Percentiles rank a stretch among this genome's conserved stretches.
These are phyloP conservation scores for Zosterops pallidus DNA, from an alignment of 2,113 vertebrate genomes.

Conservation along the genomic window DNA sequence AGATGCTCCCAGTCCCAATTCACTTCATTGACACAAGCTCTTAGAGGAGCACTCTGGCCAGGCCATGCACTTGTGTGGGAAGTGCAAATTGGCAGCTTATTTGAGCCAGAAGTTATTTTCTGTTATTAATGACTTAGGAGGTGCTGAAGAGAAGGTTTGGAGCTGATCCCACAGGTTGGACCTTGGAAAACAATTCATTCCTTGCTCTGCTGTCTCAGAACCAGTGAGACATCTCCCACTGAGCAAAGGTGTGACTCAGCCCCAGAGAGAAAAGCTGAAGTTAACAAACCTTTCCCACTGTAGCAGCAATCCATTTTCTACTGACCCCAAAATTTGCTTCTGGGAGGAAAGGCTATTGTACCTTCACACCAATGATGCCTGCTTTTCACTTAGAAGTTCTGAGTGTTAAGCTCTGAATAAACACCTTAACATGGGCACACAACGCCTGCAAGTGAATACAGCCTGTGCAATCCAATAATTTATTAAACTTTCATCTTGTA, in stretches of 20 bases:
- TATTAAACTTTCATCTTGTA: conserved; percentile 89
- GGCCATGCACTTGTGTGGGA: not conserved
- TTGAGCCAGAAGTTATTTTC: not conserved
- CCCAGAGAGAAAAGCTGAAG: not conserved
- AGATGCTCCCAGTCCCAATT: not conserved
- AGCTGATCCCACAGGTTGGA: not conserved
- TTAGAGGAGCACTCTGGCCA: rapidly evolving
- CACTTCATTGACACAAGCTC: not conserved
- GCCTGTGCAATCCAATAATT: conserved; percentile 83
- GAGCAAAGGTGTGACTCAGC: not conserved
- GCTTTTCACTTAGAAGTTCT: not conserved
- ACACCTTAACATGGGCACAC: not conserved
- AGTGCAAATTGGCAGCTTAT: not conserved
- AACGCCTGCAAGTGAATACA: not conserved
- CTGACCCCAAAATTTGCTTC: not conserved
- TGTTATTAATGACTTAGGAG: not conserved
- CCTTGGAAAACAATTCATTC: not conserved
- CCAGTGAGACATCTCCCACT: not conserved
- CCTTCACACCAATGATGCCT: rapidly evolving
- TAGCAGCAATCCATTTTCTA: not conserved
- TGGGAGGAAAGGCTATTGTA: not conserved
- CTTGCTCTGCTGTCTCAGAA: not conserved
- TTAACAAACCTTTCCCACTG: not conserved
- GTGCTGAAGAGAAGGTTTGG: not conserved
- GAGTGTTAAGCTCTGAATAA: rapidly evolving